A percentile compares a stretch with the other conserved stretches of the same genome.
phyloP scores from a whole-genome alignment of 2,888 invertebrate species.

The Thereva unica region DNA sequence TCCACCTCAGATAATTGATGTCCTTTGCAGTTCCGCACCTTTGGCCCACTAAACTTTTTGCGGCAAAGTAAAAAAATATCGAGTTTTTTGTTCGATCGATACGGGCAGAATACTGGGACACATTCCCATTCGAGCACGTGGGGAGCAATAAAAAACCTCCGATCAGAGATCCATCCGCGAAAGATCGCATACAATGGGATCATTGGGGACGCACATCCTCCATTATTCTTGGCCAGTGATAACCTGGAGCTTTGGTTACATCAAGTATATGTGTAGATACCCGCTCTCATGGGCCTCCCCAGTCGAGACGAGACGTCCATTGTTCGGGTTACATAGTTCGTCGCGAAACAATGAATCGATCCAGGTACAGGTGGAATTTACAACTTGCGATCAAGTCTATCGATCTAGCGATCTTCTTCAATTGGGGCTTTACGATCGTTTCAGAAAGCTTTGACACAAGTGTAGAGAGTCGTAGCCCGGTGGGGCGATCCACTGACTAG shows the following conservation, averaged over 20 bases:
- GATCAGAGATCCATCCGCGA: slow-evolving; percentile 41
- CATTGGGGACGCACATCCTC: slow-evolving; percentile 47
- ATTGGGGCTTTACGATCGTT: too few relatives aligned
- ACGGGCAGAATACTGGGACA: not conserved
- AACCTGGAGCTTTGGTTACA: slow-evolving; percentile 24
- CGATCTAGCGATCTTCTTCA: too few relatives aligned
- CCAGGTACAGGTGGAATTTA: too few relatives aligned
- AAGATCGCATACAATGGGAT: slow-evolving; percentile 43
- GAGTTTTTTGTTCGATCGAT: not conserved
- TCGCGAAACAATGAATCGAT: too few relatives aligned
- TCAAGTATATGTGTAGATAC: slow-evolving; percentile 8
- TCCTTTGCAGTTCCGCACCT: slow-evolving; percentile 31
- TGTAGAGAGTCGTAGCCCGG: too few relatives aligned
- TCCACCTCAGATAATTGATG: slow-evolving; percentile 30
- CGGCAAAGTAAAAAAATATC: not conserved
- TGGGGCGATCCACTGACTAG: too few relatives aligned
- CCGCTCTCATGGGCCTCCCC: too few relatives aligned
- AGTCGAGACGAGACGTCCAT: too few relatives aligned
- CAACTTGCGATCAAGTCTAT: too few relatives aligned
- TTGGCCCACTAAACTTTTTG: slow-evolving; percentile 5
- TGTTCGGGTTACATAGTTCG: too few relatives aligned
- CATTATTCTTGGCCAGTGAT: slow-evolving; percentile 36
- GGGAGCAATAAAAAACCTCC: slow-evolving; percentile 29
- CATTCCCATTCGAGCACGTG: slow-evolving; percentile 18
- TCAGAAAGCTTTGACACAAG: too few relatives aligned